Conservation (phyloP, 2,888 invertebrate genomes). For the Rhagonycha lutea region DNA sequence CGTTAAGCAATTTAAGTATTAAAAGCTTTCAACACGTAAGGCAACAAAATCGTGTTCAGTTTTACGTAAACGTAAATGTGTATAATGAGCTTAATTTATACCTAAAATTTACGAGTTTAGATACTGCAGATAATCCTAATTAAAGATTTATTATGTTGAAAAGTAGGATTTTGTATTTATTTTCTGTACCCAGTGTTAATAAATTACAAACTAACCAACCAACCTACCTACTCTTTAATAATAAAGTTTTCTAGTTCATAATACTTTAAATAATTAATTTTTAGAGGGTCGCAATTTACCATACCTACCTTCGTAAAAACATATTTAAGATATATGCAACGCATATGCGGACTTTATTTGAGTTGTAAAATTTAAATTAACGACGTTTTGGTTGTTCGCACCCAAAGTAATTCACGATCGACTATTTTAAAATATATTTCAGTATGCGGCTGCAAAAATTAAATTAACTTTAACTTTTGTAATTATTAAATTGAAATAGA, state of each 20-base stretch:
- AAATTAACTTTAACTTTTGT: neutral
- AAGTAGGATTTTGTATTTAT: conserved; percentile 4
- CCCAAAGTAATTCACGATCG: neutral
- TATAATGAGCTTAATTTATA: conserved; percentile 1
- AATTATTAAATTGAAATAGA: neutral
- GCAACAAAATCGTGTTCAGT: neutral
- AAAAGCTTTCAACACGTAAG: neutral
- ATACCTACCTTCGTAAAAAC: neutral
- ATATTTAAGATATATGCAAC: neutral
- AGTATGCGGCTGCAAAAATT: neutral
- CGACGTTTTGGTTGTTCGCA: neutral
- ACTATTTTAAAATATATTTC: neutral
- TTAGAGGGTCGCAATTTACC: conserved; percentile 3
- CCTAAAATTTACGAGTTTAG: conserved; percentile 2
- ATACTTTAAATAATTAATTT: conserved; percentile 12
- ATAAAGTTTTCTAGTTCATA: conserved; percentile 8
- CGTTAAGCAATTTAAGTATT: neutral
- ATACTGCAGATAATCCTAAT: conserved; percentile 10
- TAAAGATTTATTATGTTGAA: conserved; percentile 10
- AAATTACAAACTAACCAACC: conserved; percentile 1
- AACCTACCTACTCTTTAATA: conserved; percentile 14
- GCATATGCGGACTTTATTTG: neutral
- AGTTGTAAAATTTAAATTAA: neutral
- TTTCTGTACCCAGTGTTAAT: conserved; percentile 1
- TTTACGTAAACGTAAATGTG: neutral